Conservation (phyloP, 2,113 vertebrate genomes). For the Sphyrna mokarran region DNA sequence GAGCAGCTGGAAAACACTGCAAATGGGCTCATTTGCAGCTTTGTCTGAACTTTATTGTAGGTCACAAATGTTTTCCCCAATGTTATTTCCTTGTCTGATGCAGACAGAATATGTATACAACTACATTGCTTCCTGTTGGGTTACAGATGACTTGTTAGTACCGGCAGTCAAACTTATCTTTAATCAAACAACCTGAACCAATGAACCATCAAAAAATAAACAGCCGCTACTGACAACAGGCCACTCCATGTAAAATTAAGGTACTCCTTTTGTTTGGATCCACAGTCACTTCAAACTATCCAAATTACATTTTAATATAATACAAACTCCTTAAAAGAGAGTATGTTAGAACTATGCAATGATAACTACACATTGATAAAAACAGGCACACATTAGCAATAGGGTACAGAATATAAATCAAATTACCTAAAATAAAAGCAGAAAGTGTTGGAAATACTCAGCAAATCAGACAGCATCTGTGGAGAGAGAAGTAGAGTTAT, state of each 20-base stretch:
- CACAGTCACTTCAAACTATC: background rate
- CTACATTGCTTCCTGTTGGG: slow-evolving; percentile 42
- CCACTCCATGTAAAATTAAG: background rate
- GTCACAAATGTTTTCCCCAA: slow-evolving; percentile 42
- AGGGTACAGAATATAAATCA: background rate
- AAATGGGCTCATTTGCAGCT: background rate
- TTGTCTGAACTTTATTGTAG: slow-evolving; percentile 29
- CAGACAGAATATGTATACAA: slow-evolving; percentile 43
- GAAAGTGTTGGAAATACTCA: too few relatives aligned
- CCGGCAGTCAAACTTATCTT: background rate
- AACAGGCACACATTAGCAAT: background rate
- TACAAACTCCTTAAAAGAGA: background rate
- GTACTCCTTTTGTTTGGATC: background rate
- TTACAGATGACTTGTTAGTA: slow-evolving; percentile 36
- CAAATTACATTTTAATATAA: background rate
- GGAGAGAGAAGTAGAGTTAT: too few relatives aligned
- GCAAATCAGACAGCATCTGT: too few relatives aligned
- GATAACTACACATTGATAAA: background rate
- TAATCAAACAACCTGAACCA: slow-evolving; percentile 20
- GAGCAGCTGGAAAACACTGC: background rate
- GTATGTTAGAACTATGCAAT: background rate
- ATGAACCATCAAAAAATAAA: background rate
- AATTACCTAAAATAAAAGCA: too few relatives aligned
- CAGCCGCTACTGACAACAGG: background rate
- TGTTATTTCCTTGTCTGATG: slow-evolving; percentile 41